phyloP scores from a whole-genome alignment of 2,888 invertebrate genomes.

The Cancer borealis region DNA sequence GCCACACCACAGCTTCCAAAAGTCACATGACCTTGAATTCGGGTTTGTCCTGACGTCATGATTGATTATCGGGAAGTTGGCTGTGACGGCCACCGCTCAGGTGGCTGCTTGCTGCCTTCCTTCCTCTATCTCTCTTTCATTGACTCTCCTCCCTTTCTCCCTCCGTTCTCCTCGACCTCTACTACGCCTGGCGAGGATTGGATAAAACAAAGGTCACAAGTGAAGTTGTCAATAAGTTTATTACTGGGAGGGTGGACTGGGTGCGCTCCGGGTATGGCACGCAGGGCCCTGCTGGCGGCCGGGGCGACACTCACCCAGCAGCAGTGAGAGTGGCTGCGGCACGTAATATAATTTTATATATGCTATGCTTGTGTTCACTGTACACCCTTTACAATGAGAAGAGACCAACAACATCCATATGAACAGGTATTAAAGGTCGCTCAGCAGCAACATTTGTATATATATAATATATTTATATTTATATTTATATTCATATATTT shows the following conservation, averaged over 20 bases:
- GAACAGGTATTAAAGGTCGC: conserved; percentile 68
- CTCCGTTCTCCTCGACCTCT: not conserved
- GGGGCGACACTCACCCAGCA: conserved; percentile 25
- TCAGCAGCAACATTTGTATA: conserved; percentile 60
- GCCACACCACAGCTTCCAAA: not conserved
- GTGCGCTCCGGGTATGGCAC: conserved; percentile 64
- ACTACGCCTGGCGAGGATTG: not conserved
- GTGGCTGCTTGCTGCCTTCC: not conserved
- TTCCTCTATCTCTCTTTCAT: not conserved
- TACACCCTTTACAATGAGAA: conserved; percentile 68
- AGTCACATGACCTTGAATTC: conserved; percentile 20
- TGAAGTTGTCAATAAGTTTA: conserved; percentile 70
- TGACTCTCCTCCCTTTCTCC: not conserved
- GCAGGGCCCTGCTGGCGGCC: conserved; percentile 45
- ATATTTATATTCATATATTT: conserved; percentile 68
- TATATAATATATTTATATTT: conserved; percentile 61
- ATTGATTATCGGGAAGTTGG: not conserved
- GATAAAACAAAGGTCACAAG: not conserved
- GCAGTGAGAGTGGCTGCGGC: conserved; percentile 46
- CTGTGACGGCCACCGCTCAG: not conserved
- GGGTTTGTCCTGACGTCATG: conserved; percentile 20
- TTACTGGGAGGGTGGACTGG: conserved; percentile 59
- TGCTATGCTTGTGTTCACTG: conserved; percentile 69
- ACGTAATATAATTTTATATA: conserved; percentile 61
- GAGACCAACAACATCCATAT: conserved; percentile 73